These are phyloP conservation scores for Chloropsis hardwickii DNA, from an alignment of 2,113 vertebrate species.

Conservation along the genomic window DNA sequence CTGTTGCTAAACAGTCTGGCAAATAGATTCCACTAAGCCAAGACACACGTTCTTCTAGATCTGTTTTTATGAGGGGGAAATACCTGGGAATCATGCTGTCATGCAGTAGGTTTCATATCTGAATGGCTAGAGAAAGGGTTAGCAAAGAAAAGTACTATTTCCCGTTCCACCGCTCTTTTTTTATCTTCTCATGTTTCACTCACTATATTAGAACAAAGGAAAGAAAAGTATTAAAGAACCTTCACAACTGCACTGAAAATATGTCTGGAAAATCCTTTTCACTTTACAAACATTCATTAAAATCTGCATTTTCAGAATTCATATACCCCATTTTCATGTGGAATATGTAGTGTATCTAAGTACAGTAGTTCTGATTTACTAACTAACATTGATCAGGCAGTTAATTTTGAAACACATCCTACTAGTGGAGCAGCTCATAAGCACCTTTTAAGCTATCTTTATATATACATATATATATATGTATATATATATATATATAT, in stretches of 20 bases:
- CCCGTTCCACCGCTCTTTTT: background rate
- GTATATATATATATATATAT: background rate
- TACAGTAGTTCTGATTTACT: background rate
- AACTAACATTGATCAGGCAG: background rate
- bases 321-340: background rate
- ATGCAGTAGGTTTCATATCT: background rate
- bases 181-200: background rate
- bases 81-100: background rate
- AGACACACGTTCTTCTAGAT: background rate
- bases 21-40: background rate
- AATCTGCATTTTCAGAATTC: background rate
- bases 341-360: background rate
- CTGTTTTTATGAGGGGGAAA: background rate
- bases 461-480: background rate
- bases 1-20: background rate
- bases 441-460: background rate
- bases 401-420: background rate
- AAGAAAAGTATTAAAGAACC: background rate
- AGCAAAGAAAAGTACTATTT: background rate
- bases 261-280: background rate
- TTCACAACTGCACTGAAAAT: background rate
- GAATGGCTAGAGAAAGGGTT: background rate
- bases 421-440: background rate
- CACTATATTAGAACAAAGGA: background rate
- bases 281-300: background rate